Evolutionary conservation across 2,797 vertebrate species (phyloP), one percentile per base, ranked within the genome.

Genomic region (Arrhamphus sclerolepis): DNA sequence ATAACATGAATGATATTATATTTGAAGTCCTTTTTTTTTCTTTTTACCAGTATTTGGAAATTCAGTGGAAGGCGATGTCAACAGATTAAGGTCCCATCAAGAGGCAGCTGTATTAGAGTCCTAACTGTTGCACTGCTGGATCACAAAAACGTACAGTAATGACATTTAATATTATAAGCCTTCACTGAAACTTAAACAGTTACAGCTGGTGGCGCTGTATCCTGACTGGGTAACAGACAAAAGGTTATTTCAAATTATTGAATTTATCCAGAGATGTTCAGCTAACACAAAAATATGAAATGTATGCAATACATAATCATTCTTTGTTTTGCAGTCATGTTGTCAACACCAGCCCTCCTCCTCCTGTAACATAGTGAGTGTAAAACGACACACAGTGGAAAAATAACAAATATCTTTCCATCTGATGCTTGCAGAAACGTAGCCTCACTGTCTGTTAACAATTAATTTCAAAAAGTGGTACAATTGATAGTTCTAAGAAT

Each of bases 91-190:
- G 41, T 64, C 60, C 55, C 72, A 66, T 53, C 39, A 49, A 38
- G 72, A 46, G 19, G 29, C 49, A 65, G 49, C 51, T 64, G 44
- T 62, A 61, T 62, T 42, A 46, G 20, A 65, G 50, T 22, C 55
- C 53, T 55, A 22, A 24, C 11, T 5, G 59, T 10, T 39, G 55
- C 14, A 43, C 64, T 66, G 57, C 49, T 50, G 31, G 20, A 56
- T 73, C 34, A 38, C 34, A 38, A 43, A 54, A 72, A 69, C 31
- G 43, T 52, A 54, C 57, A 53, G 62, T 46, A 61, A 47, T 66
- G 22, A 63, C 31, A 58, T 56, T 66, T 61, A 42, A 47, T 54
- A 59, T 29, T 42, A 28, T 62, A 60, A 38, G 11, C 13, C 34
- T 5, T 14, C 34, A 14, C 7, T 38, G 34, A 38, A 38, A 38